A percentile compares a stretch with the other conserved stretches of the same genome.
Evolutionary conservation across 2,888 invertebrate genomes (phyloP).

Genomic region (Pteria penguin): DNA sequence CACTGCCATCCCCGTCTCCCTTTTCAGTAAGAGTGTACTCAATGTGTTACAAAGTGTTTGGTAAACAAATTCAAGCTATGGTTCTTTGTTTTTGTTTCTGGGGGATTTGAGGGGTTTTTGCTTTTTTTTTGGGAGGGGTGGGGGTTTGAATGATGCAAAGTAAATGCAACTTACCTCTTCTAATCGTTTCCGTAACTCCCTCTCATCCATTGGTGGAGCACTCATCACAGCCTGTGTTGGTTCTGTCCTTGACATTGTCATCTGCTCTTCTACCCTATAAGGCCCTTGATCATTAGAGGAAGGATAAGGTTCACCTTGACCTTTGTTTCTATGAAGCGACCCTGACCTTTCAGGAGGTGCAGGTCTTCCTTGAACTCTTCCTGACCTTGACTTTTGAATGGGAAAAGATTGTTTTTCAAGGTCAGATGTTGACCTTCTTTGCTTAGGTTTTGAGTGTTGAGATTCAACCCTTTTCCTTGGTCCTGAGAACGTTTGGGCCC

Average conservation of each 20-base stretch:
- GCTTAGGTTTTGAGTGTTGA: slow-evolving; percentile 6
- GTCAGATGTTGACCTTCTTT: slow-evolving; percentile 16
- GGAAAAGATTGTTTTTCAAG: slow-evolving; percentile 6
- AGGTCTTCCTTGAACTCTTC: not conserved
- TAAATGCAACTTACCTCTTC: not conserved
- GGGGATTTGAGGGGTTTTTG: too few relatives aligned
- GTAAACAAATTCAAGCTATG: too few relatives aligned
- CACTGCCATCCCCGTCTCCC: too few relatives aligned
- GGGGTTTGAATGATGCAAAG: too few relatives aligned
- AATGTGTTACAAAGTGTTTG: too few relatives aligned
- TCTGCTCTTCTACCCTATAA: too few relatives aligned
- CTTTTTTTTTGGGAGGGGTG: too few relatives aligned
- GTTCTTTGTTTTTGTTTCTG: too few relatives aligned
- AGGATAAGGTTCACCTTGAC: too few relatives aligned
- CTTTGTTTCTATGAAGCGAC: slow-evolving; percentile 8
- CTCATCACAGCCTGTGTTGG: slow-evolving; percentile 19
- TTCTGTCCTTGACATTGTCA: too few relatives aligned
- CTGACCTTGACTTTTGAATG: not conserved
- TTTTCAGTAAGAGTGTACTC: too few relatives aligned
- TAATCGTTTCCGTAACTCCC: not conserved
- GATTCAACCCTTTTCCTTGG: slow-evolving; percentile 3
- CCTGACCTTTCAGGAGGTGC: slow-evolving; percentile 14
- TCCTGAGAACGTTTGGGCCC: slow-evolving; percentile 21
- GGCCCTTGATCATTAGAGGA: too few relatives aligned
- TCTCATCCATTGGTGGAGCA: not conserved